Evolutionary conservation across 2,888 invertebrate genomes (phyloP).

Genomic region (Caenorhabditis uteleia): DNA sequence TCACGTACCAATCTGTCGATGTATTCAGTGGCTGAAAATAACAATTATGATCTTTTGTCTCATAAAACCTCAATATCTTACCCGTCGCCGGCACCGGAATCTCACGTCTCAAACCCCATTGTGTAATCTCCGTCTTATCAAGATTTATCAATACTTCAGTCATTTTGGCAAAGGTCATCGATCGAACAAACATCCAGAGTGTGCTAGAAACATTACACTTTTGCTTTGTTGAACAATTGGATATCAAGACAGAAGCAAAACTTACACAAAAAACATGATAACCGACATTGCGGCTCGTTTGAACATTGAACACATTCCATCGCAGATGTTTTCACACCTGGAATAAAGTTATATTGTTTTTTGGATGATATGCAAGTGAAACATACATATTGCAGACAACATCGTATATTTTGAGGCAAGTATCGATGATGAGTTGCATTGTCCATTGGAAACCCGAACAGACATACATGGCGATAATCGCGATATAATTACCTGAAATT

Average conservation of each 20-base stretch:
- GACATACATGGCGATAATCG: conserved; percentile 6
- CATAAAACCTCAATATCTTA: not conserved
- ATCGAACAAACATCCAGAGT: conserved; percentile 4
- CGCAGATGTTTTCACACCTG: conserved; percentile 3
- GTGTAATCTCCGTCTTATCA: conserved; percentile 1
- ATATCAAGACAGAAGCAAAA: not conserved
- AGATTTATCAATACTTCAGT: conserved; percentile 2
- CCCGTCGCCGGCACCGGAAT: conserved; percentile 17
- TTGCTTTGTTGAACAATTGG: not conserved
- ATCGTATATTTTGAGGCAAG: conserved; percentile 35
- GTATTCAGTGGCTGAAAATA: conserved; percentile 80
- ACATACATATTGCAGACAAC: conserved; percentile 10
- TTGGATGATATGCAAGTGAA: not conserved
- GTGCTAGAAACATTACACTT: not conserved
- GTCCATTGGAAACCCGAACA: conserved; percentile 35
- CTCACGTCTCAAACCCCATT: conserved; percentile 27
- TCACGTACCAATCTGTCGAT: conserved; percentile 90
- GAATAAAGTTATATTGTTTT: not conserved
- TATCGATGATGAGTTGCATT: conserved; percentile 45
- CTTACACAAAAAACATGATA: not conserved
- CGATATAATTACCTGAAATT: no score
- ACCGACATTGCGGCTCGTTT: not conserved
- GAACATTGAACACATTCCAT: conserved; percentile 5
- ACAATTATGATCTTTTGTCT: not conserved
- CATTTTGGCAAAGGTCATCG: conserved; percentile 7